Percentiles rank a stretch among this genome's conserved stretches.
These are phyloP conservation scores for Silurus lanzhouensis DNA, from an alignment of 2,797 vertebrate genomes.

Conservation along the genomic window DNA sequence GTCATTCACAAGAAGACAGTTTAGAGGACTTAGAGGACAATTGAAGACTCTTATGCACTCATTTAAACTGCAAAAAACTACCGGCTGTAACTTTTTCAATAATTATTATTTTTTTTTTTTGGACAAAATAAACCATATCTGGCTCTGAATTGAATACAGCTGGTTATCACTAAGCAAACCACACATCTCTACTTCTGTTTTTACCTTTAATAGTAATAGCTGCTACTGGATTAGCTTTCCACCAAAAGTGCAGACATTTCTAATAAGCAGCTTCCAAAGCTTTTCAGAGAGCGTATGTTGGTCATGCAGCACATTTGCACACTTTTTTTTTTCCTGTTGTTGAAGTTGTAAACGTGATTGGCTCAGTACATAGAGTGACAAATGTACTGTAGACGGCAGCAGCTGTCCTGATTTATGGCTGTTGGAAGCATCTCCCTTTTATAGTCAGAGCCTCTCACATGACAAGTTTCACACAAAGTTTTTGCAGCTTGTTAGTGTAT, in stretches of 20 bases:
- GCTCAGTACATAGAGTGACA: constrained; percentile 49
- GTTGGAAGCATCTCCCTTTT: constrained; percentile 30
- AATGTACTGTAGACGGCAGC: constrained; percentile 48
- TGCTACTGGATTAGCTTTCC: constrained; percentile 28
- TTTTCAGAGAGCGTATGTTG: constrained; percentile 42
- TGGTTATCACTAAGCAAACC: constrained; percentile 21
- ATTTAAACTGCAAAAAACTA: not conserved
- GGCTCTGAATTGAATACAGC: constrained; percentile 27
- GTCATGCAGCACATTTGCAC: constrained; percentile 44
- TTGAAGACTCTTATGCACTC: not conserved
- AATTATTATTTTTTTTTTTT: not conserved
- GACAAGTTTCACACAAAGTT: constrained; percentile 14
- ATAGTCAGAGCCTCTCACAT: constrained; percentile 22
- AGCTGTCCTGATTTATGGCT: constrained; percentile 40
- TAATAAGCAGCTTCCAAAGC: constrained; percentile 58
- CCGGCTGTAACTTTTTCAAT: not conserved
- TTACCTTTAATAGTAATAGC: not conserved
- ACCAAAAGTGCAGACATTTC: constrained; percentile 58
- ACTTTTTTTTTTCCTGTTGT: constrained; percentile 61
- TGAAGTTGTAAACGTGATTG: constrained; percentile 53
- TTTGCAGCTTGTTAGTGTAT: constrained; percentile 31
- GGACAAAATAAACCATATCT: constrained; percentile 19
- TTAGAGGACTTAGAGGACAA: not conserved
- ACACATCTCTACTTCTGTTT: constrained; percentile 24
- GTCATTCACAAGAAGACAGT: not conserved